A percentile compares a stretch with the other conserved stretches of the same genome.
These are phyloP conservation scores for Hipparchia sbordonii DNA, from an alignment of 2,888 invertebrate species.

Conservation along the genomic window DNA sequence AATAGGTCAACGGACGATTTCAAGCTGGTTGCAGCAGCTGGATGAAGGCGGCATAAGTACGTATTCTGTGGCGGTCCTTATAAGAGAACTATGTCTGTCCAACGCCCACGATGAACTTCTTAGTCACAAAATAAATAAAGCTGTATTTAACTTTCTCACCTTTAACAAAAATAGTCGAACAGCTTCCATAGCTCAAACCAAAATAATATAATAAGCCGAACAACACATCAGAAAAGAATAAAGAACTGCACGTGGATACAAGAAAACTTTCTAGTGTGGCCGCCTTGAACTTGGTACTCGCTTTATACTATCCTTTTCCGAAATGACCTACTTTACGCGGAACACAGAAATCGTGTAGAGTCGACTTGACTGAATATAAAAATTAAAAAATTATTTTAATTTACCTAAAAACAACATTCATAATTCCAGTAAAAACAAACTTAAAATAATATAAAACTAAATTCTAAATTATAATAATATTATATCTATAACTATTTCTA, in stretches of 20 bases:
- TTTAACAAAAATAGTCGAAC: slow-evolving; percentile 53
- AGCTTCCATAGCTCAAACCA: slow-evolving; percentile 49
- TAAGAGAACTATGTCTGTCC: too few species aligned
- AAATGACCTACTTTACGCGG: slow-evolving; percentile 46
- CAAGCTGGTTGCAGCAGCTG: too few species aligned
- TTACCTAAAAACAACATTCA: neutral
- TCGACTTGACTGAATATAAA: slow-evolving; percentile 18
- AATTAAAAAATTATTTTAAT: neutral
- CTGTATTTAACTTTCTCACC: slow-evolving; percentile 44
- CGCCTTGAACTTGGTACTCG: slow-evolving; percentile 65
- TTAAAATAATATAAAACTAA: too few species aligned
- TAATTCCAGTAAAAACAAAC: too few species aligned
- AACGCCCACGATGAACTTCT: too few species aligned
- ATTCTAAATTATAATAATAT: too few species aligned
- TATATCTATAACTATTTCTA: too few species aligned
- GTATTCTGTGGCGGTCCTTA: too few species aligned
- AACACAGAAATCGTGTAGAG: slow-evolving; percentile 41
- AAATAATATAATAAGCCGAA: neutral
- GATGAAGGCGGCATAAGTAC: too few species aligned
- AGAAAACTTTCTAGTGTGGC: slow-evolving; percentile 47
- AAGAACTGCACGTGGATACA: slow-evolving; percentile 7
- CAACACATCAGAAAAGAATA: slow-evolving; percentile 20
- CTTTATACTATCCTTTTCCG: slow-evolving; percentile 54
- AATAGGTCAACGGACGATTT: too few species aligned
- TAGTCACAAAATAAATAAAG: neutral